Percentiles rank a stretch among this genome's conserved stretches.
These are phyloP conservation scores for Crotalus tigris DNA, from an alignment of 2,113 vertebrate species.

Conservation along the genomic window DNA sequence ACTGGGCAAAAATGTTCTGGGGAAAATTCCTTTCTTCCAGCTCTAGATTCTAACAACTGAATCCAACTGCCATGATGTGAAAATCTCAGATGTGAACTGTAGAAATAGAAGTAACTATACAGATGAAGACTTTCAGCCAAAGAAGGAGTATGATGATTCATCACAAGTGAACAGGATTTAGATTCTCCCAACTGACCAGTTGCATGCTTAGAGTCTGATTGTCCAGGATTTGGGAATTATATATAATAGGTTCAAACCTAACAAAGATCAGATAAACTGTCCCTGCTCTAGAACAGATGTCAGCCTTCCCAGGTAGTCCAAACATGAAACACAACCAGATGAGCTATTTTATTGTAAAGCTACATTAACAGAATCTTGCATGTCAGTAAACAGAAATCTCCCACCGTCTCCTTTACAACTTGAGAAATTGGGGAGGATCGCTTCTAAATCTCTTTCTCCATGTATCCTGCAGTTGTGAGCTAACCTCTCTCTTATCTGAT, in stretches of 20 bases:
- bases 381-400: neutral
- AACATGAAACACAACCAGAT: neutral
- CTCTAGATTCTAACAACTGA: neutral
- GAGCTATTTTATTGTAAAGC: neutral
- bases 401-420: neutral
- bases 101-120: neutral
- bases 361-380: neutral
- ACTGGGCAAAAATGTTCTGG: neutral
- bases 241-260: neutral
- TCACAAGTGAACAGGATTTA: neutral
- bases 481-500: neutral
- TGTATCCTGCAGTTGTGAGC: neutral
- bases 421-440: neutral
- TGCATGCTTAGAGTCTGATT: neutral
- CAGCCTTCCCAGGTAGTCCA: neutral
- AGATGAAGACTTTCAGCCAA: neutral
- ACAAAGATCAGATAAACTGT: neutral
- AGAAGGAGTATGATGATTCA: neutral
- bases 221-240: neutral
- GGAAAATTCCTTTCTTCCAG: neutral
- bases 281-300: neutral
- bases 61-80: neutral
- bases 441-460: neutral
- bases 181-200: neutral
- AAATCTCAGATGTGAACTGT: neutral